Evolutionary conservation across 1,140 invertebrate species (phyloP), one percentile per base, ranked within the genome.

Genomic region (Lucilia sericata): DNA sequence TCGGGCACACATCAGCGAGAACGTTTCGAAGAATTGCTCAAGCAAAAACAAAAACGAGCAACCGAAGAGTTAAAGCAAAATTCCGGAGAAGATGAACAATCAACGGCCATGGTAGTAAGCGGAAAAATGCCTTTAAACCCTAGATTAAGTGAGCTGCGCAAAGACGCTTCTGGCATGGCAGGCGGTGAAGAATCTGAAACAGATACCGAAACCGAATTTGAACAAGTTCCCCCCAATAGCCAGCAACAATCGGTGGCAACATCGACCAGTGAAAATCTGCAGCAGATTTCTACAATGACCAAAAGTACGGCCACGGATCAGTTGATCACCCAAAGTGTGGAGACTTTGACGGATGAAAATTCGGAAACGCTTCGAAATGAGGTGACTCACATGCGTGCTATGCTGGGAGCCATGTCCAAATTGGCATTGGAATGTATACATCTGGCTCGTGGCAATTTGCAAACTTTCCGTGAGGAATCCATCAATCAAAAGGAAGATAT

Each of bases 121-220:
- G 82, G 65, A 0, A 85, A 86, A 47, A 84, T 81, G 9, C 78
- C 81, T 60, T 75, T 86, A 25, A 70, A 85, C 65, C 86, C 84
- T 2, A 85, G 87, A 7, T 55, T 88, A 76, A 85, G 65, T 12
- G 87, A 88, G 42, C 76, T 88, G n/a, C 87, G 87, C 80, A 85
- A 83, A 70, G 83, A 80, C 10, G 47, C 13, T 34, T 47, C 42
- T 3, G 76, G 76, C n/a, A 17, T n/a, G 9, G 17, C 14, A 5
- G 86, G 85, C 87, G 94, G 93, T 76, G 95, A 94, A 86, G 96
- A 96, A 88, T 96, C 95, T 7, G 95, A 96, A 92, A 96, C 95
- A 0, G 95, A 96, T 86, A 95, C 95, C 0, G 95, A 96, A 88
- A 87, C 84, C 0, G 96, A 96, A 86, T 96, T 96, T 91, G 96